These are phyloP conservation scores for Hemicordylus capensis DNA, from an alignment of 2,113 vertebrate species.

Conservation along the genomic window DNA sequence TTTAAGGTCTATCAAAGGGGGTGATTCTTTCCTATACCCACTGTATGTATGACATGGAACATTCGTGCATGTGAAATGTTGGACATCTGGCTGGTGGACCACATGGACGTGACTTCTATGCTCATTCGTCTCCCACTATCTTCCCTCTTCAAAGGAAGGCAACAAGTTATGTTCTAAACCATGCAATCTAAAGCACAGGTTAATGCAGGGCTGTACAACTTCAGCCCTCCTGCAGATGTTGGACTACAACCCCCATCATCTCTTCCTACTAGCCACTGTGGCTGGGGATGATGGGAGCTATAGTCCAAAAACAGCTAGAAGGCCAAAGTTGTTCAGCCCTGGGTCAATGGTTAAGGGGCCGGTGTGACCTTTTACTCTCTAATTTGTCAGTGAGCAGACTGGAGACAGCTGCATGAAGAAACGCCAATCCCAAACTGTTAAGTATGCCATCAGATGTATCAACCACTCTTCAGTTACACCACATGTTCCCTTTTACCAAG, in stretches of 20 bases:
- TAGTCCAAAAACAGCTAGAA: too few relatives aligned
- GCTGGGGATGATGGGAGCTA: too few relatives aligned
- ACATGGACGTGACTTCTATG: background rate
- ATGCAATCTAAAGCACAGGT: background rate
- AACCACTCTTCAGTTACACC: background rate
- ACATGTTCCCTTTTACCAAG: background rate
- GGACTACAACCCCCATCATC: too few relatives aligned
- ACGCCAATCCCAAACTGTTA: background rate
- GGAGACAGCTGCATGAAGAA: too few relatives aligned
- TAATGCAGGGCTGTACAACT: too few relatives aligned
- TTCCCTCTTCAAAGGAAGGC: background rate
- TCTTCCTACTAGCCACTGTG: too few relatives aligned
- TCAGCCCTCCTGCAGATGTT: too few relatives aligned
- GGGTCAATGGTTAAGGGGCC: background rate
- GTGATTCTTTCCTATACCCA: too few relatives aligned
- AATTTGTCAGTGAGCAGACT: background rate
- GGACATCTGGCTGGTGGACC: background rate
- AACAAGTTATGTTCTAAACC: background rate
- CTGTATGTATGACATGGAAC: too few relatives aligned
- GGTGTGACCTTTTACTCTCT: background rate
- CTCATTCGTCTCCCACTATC: background rate
- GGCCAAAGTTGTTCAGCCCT: too few relatives aligned
- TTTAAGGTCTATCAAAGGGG: too few relatives aligned
- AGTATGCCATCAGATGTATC: background rate
- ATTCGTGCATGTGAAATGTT: too few relatives aligned